phyloP scores from a whole-genome alignment of 2,797 vertebrate species.

The Acrossocheilus wenchowensis region DNA sequence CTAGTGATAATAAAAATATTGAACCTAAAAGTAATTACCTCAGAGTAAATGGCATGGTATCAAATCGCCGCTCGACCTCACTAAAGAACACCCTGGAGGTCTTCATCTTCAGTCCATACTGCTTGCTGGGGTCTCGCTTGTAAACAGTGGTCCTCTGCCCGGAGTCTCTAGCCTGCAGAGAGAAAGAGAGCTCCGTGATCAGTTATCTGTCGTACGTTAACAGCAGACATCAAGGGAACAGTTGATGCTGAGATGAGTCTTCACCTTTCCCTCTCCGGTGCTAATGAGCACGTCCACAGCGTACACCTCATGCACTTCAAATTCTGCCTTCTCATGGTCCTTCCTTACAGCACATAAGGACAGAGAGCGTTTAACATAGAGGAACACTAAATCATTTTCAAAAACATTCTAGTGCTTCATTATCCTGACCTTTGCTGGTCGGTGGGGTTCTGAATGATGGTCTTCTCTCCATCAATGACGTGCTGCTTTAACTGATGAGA shows the following conservation, averaged over 20 bases:
- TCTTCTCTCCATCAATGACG: conserved; percentile 97
- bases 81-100: conserved; percentile 96
- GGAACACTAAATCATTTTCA: background rate
- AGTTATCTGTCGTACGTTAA: background rate
- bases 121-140: conserved; percentile 95
- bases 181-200: background rate
- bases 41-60: conserved; percentile 97
- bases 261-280: conserved; percentile 97
- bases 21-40: conserved; percentile 75
- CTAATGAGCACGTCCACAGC: conserved; percentile 96
- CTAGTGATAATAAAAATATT: background rate
- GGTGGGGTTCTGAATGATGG: conserved; percentile 95
- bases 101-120: conserved; percentile 99
- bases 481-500: conserved; percentile 98
- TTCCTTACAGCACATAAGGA: conserved; percentile 78
- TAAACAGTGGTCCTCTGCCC: conserved; percentile 97
- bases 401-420: background rate
- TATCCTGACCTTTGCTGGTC: conserved; percentile 92
- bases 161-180: conserved; percentile 88
- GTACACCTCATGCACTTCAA: conserved; percentile 98
- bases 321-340: conserved; percentile 98
- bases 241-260: background rate
- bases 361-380: background rate
- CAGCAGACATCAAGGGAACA: background rate
- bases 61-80: conserved; percentile 94